These are phyloP conservation scores for Drosophila birchii DNA, from an alignment of 2,888 invertebrate species.

Conservation along the genomic window DNA sequence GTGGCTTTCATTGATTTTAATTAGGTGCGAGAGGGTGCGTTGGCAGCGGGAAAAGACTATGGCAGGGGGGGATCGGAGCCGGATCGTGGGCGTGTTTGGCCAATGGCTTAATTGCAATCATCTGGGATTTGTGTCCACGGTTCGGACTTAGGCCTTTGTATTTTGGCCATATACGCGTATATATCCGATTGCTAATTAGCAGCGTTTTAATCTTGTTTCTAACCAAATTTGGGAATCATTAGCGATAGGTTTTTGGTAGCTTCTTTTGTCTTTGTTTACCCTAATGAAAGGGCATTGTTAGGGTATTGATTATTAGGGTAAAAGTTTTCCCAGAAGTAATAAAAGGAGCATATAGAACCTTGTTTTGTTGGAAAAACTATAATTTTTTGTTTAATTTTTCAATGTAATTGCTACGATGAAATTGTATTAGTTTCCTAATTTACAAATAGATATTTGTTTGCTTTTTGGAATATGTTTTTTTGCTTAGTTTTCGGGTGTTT, in stretches of 20 bases:
- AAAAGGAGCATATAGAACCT: too few species aligned
- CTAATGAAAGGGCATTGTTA: background rate
- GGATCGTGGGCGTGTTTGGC: conserved; percentile 62
- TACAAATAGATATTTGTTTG: too few species aligned
- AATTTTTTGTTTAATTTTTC: background rate
- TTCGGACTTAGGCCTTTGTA: conserved; percentile 12
- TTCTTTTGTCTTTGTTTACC: too few species aligned
- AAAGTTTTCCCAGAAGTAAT: too few species aligned
- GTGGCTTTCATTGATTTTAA: conserved; percentile 32
- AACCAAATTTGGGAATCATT: conserved; percentile 30
- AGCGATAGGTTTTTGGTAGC: conserved; percentile 5
- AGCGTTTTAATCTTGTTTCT: conserved; percentile 10
- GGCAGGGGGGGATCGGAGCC: conserved; percentile 12
- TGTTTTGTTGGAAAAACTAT: background rate
- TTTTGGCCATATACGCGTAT: conserved; percentile 3
- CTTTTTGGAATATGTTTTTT: too few species aligned
- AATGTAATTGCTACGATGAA: too few species aligned
- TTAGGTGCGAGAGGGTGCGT: conserved; percentile 44
- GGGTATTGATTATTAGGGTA: accelerated
- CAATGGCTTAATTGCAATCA: conserved; percentile 30
- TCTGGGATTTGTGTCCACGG: conserved; percentile 19
- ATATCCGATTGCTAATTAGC: conserved; percentile 29
- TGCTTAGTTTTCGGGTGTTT: background rate
- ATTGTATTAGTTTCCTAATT: too few species aligned
- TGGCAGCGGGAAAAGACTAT: conserved; percentile 1